phyloP scores from a whole-genome alignment of 2,888 invertebrate genomes.

The Keiferia lycopersicella region DNA sequence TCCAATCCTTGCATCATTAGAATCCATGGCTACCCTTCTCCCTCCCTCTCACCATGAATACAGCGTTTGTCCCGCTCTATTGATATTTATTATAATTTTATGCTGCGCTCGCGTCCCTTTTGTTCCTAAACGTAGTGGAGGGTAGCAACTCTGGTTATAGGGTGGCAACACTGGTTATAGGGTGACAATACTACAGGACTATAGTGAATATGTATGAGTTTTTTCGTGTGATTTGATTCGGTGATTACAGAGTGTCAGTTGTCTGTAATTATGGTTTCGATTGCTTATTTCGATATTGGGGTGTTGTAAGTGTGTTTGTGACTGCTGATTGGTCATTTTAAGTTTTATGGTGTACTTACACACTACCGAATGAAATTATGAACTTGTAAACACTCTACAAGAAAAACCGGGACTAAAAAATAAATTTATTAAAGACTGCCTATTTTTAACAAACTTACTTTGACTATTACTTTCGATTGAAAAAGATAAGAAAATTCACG shows the following conservation, averaged over 20 bases:
- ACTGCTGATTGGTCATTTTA: slow-evolving; percentile 26
- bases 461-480: too few species aligned
- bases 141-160: slow-evolving; percentile 59
- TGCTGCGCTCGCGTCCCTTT: slow-evolving; percentile 69
- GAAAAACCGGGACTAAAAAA: too few species aligned
- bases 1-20: slow-evolving; percentile 11
- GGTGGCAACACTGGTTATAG: slow-evolving; percentile 57
- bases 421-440: too few species aligned
- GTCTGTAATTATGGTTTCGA: slow-evolving; percentile 61
- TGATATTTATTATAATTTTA: slow-evolving; percentile 80
- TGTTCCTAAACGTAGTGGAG: slow-evolving; percentile 73
- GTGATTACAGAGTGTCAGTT: slow-evolving; percentile 68
- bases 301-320: slow-evolving; percentile 36
- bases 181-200: slow-evolving; percentile 34
- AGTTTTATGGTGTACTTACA: not conserved
- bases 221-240: slow-evolving; percentile 62
- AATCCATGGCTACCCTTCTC: slow-evolving; percentile 21
- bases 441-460: too few species aligned
- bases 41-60: slow-evolving; percentile 38
- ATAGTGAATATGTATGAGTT: slow-evolving; percentile 69
- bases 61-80: slow-evolving; percentile 45
- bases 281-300: slow-evolving; percentile 30
- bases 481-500: too few species aligned
- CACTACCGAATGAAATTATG: not conserved
- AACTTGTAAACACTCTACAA: too few species aligned